These are phyloP conservation scores for rat (Rattus norvegicus) DNA, from an alignment of 2,113 vertebrate genomes.

Conservation along the genomic window GRCr8 NC_086019.1:104088001-104088500, in stretches of 20 bases:
- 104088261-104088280: not conserved
- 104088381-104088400: not conserved
- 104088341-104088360: not conserved
- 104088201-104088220: not conserved
- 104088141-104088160: not conserved
- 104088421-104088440: not conserved
- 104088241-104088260: not conserved
- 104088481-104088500: not conserved
- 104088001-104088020: not conserved
- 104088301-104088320: not conserved
- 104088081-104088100: not conserved
- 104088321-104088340: no score
- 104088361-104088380: not conserved
- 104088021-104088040: not conserved
- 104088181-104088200: not conserved
- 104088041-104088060: not conserved
- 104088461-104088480: not conserved
- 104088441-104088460: not conserved
- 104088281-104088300: not conserved
- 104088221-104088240: not conserved
- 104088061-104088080: not conserved
- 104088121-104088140: not conserved
- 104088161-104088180: not conserved
- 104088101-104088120: no score
- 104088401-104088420: not conserved